Evolutionary conservation across 1,140 invertebrate species (phyloP), one percentile per base, ranked within the genome.

Genomic region (Diuraphis noxia): DNA sequence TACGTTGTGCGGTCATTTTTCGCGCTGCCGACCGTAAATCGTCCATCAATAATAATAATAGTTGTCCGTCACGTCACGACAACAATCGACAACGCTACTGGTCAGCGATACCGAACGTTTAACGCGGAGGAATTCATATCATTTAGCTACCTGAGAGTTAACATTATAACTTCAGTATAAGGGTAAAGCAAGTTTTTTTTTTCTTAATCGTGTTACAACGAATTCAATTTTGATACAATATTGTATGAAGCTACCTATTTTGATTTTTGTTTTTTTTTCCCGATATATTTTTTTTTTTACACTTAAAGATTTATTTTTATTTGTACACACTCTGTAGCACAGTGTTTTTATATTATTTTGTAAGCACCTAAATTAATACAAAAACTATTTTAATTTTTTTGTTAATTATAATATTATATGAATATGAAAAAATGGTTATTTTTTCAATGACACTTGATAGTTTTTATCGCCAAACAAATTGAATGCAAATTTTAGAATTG

Each of bases 1-100:
- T n/a, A 0, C 1, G 1, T 0, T 72, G n/a, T 72, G 56, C 0
- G 56, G 3, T n/a, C 30, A 4, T n/a, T 49, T 43, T 1, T 10
- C 9, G 5, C 56, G 30, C 13, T 0, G 30, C 56, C 56, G 30
- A n/a, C 56, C 30, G 13, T n/a, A 17, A n/a, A n/a, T n/a, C 30
- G 30, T n/a, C 56, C 17, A n/a, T n/a, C 56, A 17, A 72, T 17
- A 72, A 72, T 30, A 30, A 17, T 72, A 34, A 17, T 30, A 23
- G 1, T 56, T 72, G 56, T 72, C 56, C 56, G 13, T n/a, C 13
- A 72, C 56, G 6, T 4, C 13, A 17, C 30, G 30, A 63, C 8
- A 10, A 17, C 30, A 17, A n/a, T 72, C 30, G 25, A 30, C 56
- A n/a, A 9, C 5, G 25, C 23, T 30, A 49, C 7, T 10, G 46